Evolutionary conservation across 2,113 vertebrate species (phyloP), one percentile per base, ranked within the genome.

Genomic region (Patagioenas fasciata): DNA sequence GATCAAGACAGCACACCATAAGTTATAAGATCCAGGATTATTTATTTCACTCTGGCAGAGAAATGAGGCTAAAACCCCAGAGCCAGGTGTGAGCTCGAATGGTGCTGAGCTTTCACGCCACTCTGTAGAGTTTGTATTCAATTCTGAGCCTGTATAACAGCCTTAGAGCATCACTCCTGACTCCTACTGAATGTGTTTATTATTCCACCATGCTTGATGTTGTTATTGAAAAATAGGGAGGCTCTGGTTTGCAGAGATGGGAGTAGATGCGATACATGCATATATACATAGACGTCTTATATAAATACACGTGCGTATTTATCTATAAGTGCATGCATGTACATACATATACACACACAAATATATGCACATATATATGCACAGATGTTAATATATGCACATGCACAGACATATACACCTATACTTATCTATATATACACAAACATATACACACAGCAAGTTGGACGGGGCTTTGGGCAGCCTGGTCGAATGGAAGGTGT

Each of bases 21-120:
- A 29, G 53, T 81, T 82, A 64, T 75, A 58, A 83, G 19, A 88
- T 53, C 82, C 66, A 48, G 44, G 24, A 78, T 91, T 32, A 25
- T 50, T 71, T 78, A 34, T 93, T 69, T 92, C 87, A 36, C n/a
- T 78, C 73, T 64, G 54, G 69, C 48, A 51, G 90, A 92, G 65
- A 60, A 72, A 82, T 10, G 54, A 57, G 10, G 61, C 24, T 74
- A 88, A 54, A 74, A 87, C 86, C 48, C 80, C 60, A 42, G 13
- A 3, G 25, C 56, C 17, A 26, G 71, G 40, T 47, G 69, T 69
- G 61, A 56, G 57, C 17, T 24, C 10, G 10, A 91, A 40, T 13
- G 11, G 42, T 11, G 13, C 18, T 44, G 15, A 75, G 42, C 88
- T 66, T 89, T n/a, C 19, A 23, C 1, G 42, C 15, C 9, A 26